Conservation (phyloP, 2,797 vertebrate genomes). For the Gila robusta region DNA sequence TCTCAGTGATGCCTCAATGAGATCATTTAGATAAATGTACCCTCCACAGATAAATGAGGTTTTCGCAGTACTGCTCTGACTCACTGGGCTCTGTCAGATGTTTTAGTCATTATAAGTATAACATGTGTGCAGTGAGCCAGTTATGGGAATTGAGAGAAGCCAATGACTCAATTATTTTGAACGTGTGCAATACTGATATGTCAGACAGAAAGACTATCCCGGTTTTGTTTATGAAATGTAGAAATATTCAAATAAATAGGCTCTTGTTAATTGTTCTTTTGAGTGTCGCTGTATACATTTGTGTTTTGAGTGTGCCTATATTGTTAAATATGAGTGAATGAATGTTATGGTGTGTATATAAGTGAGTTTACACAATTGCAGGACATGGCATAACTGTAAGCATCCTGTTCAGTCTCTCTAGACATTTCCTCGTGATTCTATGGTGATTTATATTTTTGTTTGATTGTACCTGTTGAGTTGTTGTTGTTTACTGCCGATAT, state of each 20-base stretch:
- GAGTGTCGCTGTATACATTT: background rate
- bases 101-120: conserved; percentile 29
- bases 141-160: conserved; percentile 32
- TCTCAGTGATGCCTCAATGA: background rate
- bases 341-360: conserved; percentile 40
- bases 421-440: conserved; percentile 56
- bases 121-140: conserved; percentile 21
- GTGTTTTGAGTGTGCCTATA: conserved; percentile 1
- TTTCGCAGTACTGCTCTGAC: conserved; percentile 11
- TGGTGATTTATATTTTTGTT: conserved; percentile 2
- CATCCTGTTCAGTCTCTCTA: conserved; percentile 67
- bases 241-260: background rate
- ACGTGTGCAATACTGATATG: background rate
- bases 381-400: conserved; percentile 68
- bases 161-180: conserved; percentile 26
- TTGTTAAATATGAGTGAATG: conserved; percentile 3
- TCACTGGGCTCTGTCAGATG: conserved; percentile 24
- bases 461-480: background rate
- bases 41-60: background rate
- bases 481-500: background rate
- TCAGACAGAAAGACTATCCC: background rate
- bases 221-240: background rate
- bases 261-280: background rate
- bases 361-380: conserved; percentile 71
- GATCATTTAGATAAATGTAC: conserved; percentile 28